Base-by-base conservation (phyloP, 37 sponge, comb jelly and placozoan genomes). In the Lycopodina hypogea region DNA sequence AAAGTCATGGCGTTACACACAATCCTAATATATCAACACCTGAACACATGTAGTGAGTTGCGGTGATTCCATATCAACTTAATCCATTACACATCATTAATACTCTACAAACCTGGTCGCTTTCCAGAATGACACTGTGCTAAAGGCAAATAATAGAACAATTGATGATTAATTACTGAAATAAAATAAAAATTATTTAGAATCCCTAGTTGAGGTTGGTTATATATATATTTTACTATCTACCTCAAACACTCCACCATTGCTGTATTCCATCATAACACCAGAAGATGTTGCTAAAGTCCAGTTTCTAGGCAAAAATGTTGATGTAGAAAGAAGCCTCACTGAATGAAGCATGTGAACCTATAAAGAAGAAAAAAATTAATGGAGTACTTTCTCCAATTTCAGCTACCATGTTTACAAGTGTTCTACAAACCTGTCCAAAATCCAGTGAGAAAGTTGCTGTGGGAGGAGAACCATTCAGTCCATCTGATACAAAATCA, bases 241-340 rank as follows among this genome's bases (percentile, higher is more conserved):
- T 65, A 65, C 66, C 66, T 65, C 34, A 65, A 30, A 65, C 35
- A 30, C 30, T 30, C 66, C 66, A 65, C 30, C 66, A 65, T 65
- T 65, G 30, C 34, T 24, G 66, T 32, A 65, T 32, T 65, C 35
- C 32, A 65, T 30, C 12, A 3, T 30, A 4, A 18, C 8, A 59
- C 60, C 60, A 59, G n/a, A 23, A 19, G 18, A 24, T 33, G 30
- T 12, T 30, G 18, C 11, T 34, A 65, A 33, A 33, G 34, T 30
- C 66, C 66, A 65, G 7, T 32, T 65, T 15, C 32, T 32, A 65
- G 66, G 66, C 17, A 65, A 32, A 11, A 65, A 65, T 65, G 7
- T 14, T 9, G 35, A 32, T 2, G 66, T 65, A 3, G 66, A 65
- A 11, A 65, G 35, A 14, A 65, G 35, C 7, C 34, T 34, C 30